phyloP scores from a whole-genome alignment of 1,140 invertebrate species.

The Pogonomyrmex californicus region DNA sequence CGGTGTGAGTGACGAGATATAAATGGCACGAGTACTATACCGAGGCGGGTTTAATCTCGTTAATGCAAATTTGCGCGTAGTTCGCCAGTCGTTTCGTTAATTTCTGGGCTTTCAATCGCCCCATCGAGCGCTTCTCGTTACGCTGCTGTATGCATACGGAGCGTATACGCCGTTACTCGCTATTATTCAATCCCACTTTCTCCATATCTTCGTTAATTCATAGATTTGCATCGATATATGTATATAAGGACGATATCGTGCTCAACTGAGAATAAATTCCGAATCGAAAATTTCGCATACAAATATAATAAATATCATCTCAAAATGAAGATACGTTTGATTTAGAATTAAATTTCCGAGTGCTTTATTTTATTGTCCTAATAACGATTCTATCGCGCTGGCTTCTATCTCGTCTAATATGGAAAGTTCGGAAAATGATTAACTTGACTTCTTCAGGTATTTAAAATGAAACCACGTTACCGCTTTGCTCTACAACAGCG shows the following conservation, averaged over 20 bases:
- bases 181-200: slow-evolving; percentile 30
- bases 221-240: slow-evolving; percentile 10
- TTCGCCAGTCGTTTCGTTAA: slow-evolving; percentile 69
- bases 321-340: background rate
- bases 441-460: background rate
- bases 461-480: slow-evolving; percentile 32
- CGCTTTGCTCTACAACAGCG: background rate
- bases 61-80: slow-evolving; percentile 62
- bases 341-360: background rate
- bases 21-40: slow-evolving; percentile 61
- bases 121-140: slow-evolving; percentile 65
- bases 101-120: slow-evolving; percentile 69
- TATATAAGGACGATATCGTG: slow-evolving; percentile 7
- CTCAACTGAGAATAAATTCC: slow-evolving; percentile 57
- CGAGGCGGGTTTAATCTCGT: slow-evolving; percentile 72
- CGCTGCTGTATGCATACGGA: slow-evolving; percentile 46
- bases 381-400: background rate
- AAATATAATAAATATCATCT: background rate
- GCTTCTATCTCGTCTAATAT: no score
- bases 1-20: slow-evolving; percentile 41
- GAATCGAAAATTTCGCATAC: background rate
- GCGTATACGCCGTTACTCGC: background rate
- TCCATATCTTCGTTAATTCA: slow-evolving; percentile 37
- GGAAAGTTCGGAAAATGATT: background rate
- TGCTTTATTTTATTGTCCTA: background rate